phyloP scores from a whole-genome alignment of 2,888 invertebrate species.

The Hylaea fasciaria region DNA sequence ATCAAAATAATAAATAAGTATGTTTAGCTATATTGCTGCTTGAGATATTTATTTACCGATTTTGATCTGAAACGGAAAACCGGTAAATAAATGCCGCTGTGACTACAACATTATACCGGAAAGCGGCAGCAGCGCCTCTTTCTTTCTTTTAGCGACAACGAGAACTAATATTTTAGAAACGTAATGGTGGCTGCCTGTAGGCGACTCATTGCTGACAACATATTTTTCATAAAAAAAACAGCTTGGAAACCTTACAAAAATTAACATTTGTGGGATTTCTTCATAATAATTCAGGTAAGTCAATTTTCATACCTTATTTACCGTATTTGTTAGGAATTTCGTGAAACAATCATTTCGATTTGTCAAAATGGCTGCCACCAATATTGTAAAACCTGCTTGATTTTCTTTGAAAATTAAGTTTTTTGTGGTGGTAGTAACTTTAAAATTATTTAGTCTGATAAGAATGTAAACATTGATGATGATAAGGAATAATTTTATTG shows the following conservation, averaged over 20 bases:
- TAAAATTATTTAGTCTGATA: constrained; percentile 49
- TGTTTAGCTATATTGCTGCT: too few species aligned
- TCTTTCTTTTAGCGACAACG: too few species aligned
- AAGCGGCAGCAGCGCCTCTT: neutral
- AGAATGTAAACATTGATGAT: constrained; percentile 48
- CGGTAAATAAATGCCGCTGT: too few species aligned
- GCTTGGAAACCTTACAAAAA: constrained; percentile 69
- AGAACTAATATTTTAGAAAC: constrained; percentile 39
- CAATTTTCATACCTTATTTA: neutral
- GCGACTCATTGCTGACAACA: constrained; percentile 82
- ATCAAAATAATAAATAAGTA: too few species aligned
- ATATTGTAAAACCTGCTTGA: neutral
- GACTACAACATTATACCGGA: neutral
- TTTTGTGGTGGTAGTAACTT: constrained; percentile 48
- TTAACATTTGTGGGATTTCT: constrained; percentile 50
- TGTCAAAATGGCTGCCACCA: constrained; percentile 26
- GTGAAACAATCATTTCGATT: neutral
- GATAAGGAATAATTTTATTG: constrained; percentile 13
- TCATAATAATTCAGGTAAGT: constrained; percentile 57
- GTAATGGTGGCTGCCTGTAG: constrained; percentile 79
- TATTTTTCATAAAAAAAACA: constrained; percentile 59
- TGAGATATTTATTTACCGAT: too few species aligned
- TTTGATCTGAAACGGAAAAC: too few species aligned
- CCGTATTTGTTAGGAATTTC: neutral
- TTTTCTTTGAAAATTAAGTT: constrained; percentile 17